phyloP scores from a whole-genome alignment of 2,888 invertebrate species.

The Heliconius cydno region DNA sequence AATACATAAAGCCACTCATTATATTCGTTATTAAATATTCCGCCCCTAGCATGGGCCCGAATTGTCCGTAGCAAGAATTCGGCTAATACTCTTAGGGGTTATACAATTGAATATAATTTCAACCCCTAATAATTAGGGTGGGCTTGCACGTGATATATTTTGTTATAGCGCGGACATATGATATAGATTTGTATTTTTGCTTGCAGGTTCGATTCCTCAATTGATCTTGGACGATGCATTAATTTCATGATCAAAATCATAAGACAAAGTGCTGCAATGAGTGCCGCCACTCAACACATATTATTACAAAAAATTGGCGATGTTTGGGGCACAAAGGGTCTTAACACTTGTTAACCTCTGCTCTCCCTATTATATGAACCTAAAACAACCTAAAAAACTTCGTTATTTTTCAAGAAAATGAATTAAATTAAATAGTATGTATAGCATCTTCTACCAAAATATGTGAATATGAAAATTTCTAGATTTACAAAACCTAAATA shows the following conservation, averaged over 20 bases:
- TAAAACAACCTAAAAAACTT: not conserved
- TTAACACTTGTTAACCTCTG: no score
- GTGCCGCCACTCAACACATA: no score
- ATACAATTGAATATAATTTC: constrained; percentile 39
- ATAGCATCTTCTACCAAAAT: not conserved
- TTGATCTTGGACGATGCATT: no score
- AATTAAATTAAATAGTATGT: not conserved
- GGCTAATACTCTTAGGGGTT: constrained; percentile 36
- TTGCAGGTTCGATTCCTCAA: not conserved
- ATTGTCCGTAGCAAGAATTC: constrained; percentile 40
- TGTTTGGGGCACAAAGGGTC: no score
- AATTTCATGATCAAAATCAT: no score
- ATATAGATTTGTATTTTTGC: not conserved
- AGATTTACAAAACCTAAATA: constrained; percentile 14
- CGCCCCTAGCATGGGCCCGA: constrained; percentile 24
- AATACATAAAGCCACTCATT: constrained; percentile 32
- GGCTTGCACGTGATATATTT: not conserved
- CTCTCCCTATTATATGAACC: no score
- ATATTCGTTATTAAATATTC: constrained; percentile 39
- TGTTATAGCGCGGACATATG: constrained; percentile 4
- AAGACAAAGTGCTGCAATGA: no score
- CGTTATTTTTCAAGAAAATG: not conserved
- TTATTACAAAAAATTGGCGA: no score
- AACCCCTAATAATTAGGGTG: constrained; percentile 24
- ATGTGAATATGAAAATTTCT: constrained; percentile 3